Evolutionary conservation across 2,888 invertebrate genomes (phyloP).

Genomic region (Drosophila longiperda): DNA sequence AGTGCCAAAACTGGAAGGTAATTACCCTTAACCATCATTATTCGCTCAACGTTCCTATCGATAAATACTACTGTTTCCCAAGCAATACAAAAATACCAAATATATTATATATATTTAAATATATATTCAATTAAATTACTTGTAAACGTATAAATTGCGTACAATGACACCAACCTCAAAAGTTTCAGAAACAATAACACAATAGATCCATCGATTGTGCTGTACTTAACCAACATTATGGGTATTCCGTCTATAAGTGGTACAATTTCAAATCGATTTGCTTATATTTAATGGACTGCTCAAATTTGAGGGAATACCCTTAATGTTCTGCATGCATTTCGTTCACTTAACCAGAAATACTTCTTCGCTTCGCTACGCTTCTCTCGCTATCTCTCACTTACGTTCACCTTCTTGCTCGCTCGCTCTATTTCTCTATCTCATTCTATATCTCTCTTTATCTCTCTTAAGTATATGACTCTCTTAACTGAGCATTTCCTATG

Average conservation of each 20-base stretch:
- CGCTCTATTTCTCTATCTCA: background rate
- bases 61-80: background rate
- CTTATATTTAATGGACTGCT: background rate
- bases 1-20: constrained; percentile 73
- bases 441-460: background rate
- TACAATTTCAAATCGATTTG: background rate
- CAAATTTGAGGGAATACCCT: constrained; percentile 22
- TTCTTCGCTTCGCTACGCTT: constrained; percentile 29
- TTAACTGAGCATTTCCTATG: constrained; percentile 5
- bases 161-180: constrained; percentile 10
- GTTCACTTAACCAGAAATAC: constrained; percentile 11
- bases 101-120: constrained; percentile 5
- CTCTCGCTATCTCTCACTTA: constrained; percentile 14
- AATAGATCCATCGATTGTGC: constrained; percentile 6
- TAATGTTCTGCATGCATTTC: constrained; percentile 41
- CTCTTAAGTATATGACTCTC: constrained; percentile 6
- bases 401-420: constrained; percentile 1
- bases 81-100: constrained; percentile 6
- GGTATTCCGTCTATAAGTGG: constrained; percentile 18
- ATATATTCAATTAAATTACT: constrained; percentile 1
- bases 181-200: background rate
- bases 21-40: constrained; percentile 50
- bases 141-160: constrained; percentile 3
- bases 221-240: constrained; percentile 8
- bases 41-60: constrained; percentile 3